Base-by-base conservation (phyloP, 2,888 invertebrate genomes). In the Cheilosia impressa region DNA sequence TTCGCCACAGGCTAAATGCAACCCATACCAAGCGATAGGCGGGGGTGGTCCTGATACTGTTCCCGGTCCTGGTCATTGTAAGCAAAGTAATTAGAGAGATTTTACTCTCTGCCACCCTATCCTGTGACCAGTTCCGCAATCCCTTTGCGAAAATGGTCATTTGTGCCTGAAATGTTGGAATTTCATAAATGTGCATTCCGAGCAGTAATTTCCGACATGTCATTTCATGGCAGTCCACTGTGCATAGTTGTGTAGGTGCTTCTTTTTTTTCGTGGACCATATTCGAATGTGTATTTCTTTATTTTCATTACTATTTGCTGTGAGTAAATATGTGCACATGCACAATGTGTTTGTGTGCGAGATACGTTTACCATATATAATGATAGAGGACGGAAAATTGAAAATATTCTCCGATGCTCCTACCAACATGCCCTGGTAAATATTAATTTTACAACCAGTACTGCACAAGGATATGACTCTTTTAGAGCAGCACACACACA, bases 251-350 rank as follows among this genome's bases (percentile, higher is more conserved):
- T 52, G 9, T 24, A 4, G 52, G 9, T 13, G 65, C 22, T 57
- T 31, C 53, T 68, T 41, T 41, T 38, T 53, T 53, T 57, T 31
- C 31, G 34, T 38, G 19, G 38, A 52, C 57, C 66, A 43, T 66
- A 55, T 22, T 66, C 63, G 17, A 53, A 66, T 60, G 45, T 66
- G 43, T 76, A 68, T 81, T 68, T 77, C 63, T 85, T 72, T 85
- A 81, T 85, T 72, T 68, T 81, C 81, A 62, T 81, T 81, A 68
- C 66, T 81, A 81, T 85, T 85, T 85, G 85, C 72, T 77, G n/a
- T 68, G 72, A 68, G 72, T 68, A 85, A 85, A 76, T 76, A 66
- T 78, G 57, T 63, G 43, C 31, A 41, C 34, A 57, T 7, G 17
- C 7, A 17, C 45, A 17, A 27, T 45, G 47, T 50, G 43, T 15